These are phyloP conservation scores for Prionchulus punctatus DNA, from an alignment of 2,888 invertebrate genomes.

Conservation along the genomic window DNA sequence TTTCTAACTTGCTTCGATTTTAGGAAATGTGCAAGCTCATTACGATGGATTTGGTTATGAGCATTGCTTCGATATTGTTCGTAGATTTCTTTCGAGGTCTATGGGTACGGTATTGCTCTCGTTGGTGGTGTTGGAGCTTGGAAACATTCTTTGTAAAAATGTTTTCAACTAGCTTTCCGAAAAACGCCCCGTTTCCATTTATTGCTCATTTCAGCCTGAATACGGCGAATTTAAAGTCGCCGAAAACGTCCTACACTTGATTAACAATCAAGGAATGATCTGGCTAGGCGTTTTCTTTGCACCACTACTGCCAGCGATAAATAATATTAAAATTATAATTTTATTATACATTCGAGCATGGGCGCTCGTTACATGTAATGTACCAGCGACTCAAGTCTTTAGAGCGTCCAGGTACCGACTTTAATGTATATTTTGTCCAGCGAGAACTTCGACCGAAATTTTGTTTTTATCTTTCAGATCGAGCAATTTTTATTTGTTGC, in stretches of 20 bases:
- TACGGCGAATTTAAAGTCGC: constrained; percentile 97
- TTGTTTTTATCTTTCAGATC: constrained; percentile 18
- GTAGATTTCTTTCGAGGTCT: constrained; percentile 81
- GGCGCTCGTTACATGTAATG: constrained; percentile 89
- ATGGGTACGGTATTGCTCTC: constrained; percentile 74
- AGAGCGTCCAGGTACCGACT: constrained; percentile 44
- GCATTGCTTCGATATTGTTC: constrained; percentile 59
- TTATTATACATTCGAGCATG: constrained; percentile 87
- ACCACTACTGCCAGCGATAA: constrained; percentile 73
- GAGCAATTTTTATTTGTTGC: constrained; percentile 73
- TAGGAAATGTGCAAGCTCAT: constrained; percentile 78
- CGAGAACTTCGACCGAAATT: background rate
- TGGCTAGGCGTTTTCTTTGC: constrained; percentile 99
- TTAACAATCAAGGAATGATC: constrained; percentile 91
- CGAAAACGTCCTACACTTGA: constrained; percentile 84
- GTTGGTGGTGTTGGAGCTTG: constrained; percentile 92
- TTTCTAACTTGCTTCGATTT: background rate
- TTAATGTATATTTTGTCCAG: too few species aligned
- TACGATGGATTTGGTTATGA: constrained; percentile 79
- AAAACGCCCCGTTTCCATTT: background rate
- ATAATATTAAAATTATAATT: constrained; percentile 71
- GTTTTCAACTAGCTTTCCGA: background rate
- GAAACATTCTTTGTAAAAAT: constrained; percentile 59
- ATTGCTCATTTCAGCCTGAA: constrained; percentile 48
- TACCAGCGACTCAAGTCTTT: constrained; percentile 83